Base-by-base conservation (phyloP, 2,888 invertebrate genomes). In the Eudasyphora cyanicolor region DNA sequence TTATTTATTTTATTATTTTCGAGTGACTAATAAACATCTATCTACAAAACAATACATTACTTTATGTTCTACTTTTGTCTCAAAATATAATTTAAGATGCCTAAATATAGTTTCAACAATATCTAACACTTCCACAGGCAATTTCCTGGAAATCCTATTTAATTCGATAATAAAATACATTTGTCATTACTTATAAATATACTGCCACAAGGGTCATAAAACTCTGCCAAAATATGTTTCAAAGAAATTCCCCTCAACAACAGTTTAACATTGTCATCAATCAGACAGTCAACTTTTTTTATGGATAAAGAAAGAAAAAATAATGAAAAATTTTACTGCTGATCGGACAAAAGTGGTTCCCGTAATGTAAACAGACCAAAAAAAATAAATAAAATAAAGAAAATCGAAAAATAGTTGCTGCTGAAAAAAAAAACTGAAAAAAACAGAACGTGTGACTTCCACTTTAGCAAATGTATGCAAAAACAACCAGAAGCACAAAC, bases 391-490 rank as follows among this genome's bases (percentile, higher is more conserved):
- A 64, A 64, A 64, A 21, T 64, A 24, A 21, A 10, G 35, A 67
- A 38, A 24, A 38, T 19, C 67, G 5, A 24, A n/a, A n/a, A 67
- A 42, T 42, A 21, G 21, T 67, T 32, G 29, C n/a, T 8, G 29
- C 3, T n/a, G 14, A 57, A 5, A 51, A 51, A 51, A 51, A 51
- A 51, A 57, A 57, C 24, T 7, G 17, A 35, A 35, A 21, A 42
- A 67, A 42, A 17, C 38, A 21, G 67, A 67, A 67, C 67, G 67
- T 67, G 67, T 21, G 67, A 67, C 67, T 67, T 42, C 7, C 21
- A 35, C 64, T 35, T 35, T 64, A 64, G 64, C 21, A 35, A 2
- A 64, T 38, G 35, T 64, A n/a, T 24, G 42, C 38, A 67, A 67
- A 67, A 67, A 67, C n/a, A 24, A 27, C 27, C n/a, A n/a, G 1